Base-by-base conservation (phyloP, 2,113 vertebrate genomes). In the Caretta caretta region DNA sequence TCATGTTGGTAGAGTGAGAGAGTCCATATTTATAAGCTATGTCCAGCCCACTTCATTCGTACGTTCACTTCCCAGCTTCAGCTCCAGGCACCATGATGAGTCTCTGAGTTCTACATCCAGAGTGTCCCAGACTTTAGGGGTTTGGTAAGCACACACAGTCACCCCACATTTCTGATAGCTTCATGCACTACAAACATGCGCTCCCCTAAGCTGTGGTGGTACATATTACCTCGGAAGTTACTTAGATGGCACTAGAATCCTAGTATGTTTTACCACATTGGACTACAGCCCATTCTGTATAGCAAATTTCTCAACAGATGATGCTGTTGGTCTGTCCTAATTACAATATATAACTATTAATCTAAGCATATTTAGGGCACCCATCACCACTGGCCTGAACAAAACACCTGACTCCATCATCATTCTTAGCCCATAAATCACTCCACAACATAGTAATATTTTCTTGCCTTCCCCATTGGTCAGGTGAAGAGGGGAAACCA, bases 11-110 rank as follows among this genome's bases (percentile, higher is more conserved):
- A n/a, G 65, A 69, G 65, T n/a, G 8, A 65, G 59, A 17, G 59
- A 5, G 8, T 65, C 62, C 14, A 65, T 19, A n/a, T n/a, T 35
- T 35, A n/a, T 31, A 24, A 1, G n/a, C 20, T 13, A 46, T 2
- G 0, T 1, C 3, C 8, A 10, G 38, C 31, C 4, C 54, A 5
- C 35, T 35, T 53, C 65, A 62, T 3, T 53, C 27, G 17, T 4
- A 1, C 0, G 11, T 29, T 69, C 17, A 69, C 7, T 38, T 38
- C 31, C 62, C 31, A 65, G 14, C 51, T 80, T 72, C 51, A 88
- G 0, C 5, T n/a, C 31, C 57, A 56, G 35, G 1, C 35, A 4
- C 62, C 51, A 4, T 1, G 38, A 83, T 1, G 7, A n/a, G 17
- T 42, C 75, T 31, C 57, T 82, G 59, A 86, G 42, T 38, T n/a